Base-by-base conservation (phyloP, 2,888 invertebrate genomes). In the Ditylenchus weischeri region DNA sequence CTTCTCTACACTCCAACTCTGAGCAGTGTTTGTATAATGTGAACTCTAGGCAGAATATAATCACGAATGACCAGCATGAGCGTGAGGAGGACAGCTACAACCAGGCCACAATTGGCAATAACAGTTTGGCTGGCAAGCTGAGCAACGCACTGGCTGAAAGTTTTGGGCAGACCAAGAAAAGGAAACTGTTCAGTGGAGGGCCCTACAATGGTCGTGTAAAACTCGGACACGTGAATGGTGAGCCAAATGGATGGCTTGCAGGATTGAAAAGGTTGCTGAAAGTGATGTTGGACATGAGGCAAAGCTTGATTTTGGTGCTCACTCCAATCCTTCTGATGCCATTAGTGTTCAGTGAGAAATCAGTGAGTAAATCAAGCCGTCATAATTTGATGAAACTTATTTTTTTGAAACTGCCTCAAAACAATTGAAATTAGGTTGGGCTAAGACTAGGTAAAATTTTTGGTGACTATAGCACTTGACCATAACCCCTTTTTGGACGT, bases 321-420 rank as follows among this genome's bases (percentile, higher is more conserved):
- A 74, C 74, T n/a, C 76, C 76, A 11, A 6, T 76, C 13, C 19
- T 75, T 10, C 69, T 74, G 58, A 65, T 60, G 43, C 75, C 71
- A 35, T 64, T 76, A 66, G 62, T 75, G 11, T 15, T 72, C 54
- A 67, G 65, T 18, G 54, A 54, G 13, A 54, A 13, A 54, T 11
- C 11, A 1, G 54, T 54, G n/a, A 54, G 29, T 54, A 3, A 43
- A 58, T 38, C 3, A 21, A 63, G 29, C 29, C 3, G 2, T 29
- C 5, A 29, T 4, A 29, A 29, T 29, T 4, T 29, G n/a, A n/a
- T n/a, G n/a, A n/a, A n/a, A n/a, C n/a, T n/a, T n/a, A n/a, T n/a
- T n/a, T n/a, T n/a, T n/a, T 5, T 29, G 5, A 29, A 29, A 29
- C 2, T 29, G 29, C 29, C 5, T 5, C 29, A 29, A 50, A 50